Evolutionary conservation across 2,113 vertebrate genomes (phyloP), one percentile per base, ranked within the genome.

Genomic region (Oriolus oriolus): DNA sequence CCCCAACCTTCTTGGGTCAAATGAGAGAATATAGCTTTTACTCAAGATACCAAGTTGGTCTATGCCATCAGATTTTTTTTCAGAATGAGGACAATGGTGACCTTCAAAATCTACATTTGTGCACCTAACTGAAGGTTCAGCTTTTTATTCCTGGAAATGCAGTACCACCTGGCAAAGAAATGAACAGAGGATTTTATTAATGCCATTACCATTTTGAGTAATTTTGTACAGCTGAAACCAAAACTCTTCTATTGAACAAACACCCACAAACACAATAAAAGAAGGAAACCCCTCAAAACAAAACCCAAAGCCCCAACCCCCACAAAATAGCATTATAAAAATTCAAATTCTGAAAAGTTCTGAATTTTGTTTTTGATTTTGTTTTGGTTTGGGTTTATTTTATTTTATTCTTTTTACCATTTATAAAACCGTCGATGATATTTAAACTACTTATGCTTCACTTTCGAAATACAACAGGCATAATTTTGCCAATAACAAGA

Each of bases 401-500:
- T 41, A 10, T 8, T 23, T 30, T 41, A 27, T 20, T 53, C 27
- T 63, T 53, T 50, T 78, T 18, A 21, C 26, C 18, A 44, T 70
- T 84, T 87, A 39, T 10, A 70, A 66, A 80, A 45, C 22, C 13
- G 42, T 54, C 16, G 4, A 27, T 69, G 77, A 84, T 88, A 53
- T 83, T 94, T 90, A 64, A 75, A 33, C 49, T 68, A 80, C n/a
- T 88, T 83, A 22, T 35, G 35, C n/a, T 73, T 92, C 33, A 47
- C n/a, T 86, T 92, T 26, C 66, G 50, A 93, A 86, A 84, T 70
- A 66, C 3, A 3, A 56, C 54, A 81, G 92, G 61, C 44, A 59
- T 39, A 74, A 84, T 93, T 92, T 95, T 93, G 76, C 76, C 76
- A 84, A 37, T 31, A 86, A 86, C 39, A 33, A 66, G 50, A 74